Evolutionary conservation across 2,113 vertebrate genomes (phyloP).

Genomic region (Dasyornis broadbenti): DNA sequence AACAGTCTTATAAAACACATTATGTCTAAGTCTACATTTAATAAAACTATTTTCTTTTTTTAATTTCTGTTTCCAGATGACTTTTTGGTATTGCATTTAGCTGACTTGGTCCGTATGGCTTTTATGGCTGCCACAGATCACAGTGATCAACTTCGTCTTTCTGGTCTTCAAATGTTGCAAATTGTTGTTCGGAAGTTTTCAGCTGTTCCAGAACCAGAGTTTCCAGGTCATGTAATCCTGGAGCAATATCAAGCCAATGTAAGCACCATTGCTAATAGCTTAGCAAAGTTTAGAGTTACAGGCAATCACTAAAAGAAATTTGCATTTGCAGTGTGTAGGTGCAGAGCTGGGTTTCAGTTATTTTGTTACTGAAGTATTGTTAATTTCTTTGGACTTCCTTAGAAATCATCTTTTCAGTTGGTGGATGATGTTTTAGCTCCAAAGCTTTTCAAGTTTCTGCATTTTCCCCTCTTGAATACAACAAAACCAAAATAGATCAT

Average conservation of each 20-base stretch:
- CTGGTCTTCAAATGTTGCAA: constrained; percentile 84
- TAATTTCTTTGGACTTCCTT: background rate
- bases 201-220: constrained; percentile 86
- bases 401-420: background rate
- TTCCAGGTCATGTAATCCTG: constrained; percentile 91
- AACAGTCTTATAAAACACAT: background rate
- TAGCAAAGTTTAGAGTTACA: background rate
- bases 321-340: background rate
- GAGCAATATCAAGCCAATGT: constrained; percentile 98
- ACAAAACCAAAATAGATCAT: background rate
- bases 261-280: constrained; percentile 41
- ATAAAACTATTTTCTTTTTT: background rate
- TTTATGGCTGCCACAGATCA: constrained; percentile 96
- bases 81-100: constrained; percentile 89
- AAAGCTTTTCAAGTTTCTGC: background rate
- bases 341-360: background rate
- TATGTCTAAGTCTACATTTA: background rate
- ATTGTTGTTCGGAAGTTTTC: constrained; percentile 86
- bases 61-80: constrained; percentile 70
- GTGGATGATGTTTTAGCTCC: background rate
- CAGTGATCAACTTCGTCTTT: constrained; percentile 86
- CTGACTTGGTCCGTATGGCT: constrained; percentile 92
- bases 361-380: background rate
- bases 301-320: background rate
- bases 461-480: background rate